phyloP scores from a whole-genome alignment of 2,797 vertebrate species.

The Anguilla marmorata region DNA sequence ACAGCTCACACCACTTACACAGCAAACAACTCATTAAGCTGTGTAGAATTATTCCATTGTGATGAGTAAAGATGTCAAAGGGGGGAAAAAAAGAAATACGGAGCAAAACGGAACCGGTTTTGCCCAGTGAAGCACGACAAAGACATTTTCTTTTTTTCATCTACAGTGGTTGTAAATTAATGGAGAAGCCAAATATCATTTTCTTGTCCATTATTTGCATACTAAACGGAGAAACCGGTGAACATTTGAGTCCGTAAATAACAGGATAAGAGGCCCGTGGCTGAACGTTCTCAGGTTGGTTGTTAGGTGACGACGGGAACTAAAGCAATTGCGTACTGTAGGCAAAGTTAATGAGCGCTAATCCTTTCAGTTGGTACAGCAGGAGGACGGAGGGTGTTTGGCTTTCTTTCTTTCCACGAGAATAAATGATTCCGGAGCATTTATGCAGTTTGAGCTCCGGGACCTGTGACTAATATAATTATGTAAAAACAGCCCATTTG shows the following conservation, averaged over 20 bases:
- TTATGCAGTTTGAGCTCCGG: background rate
- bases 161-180: background rate
- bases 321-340: background rate
- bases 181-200: constrained; percentile 2
- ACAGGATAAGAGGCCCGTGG: background rate
- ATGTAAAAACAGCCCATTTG: background rate
- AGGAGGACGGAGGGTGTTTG: background rate
- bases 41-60: constrained; percentile 57
- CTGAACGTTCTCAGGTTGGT: background rate
- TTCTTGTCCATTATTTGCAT: constrained; percentile 11
- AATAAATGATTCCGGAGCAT: background rate
- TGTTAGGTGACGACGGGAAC: background rate
- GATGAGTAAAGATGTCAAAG: constrained; percentile 56
- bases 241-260: constrained; percentile 17
- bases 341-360: constrained; percentile 5
- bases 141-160: background rate
- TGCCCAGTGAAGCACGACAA: background rate
- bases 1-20: constrained; percentile 56
- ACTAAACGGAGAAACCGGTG: constrained; percentile 13
- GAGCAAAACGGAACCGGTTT: background rate
- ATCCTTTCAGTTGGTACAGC: background rate
- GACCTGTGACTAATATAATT: constrained; percentile 10
- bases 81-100: background rate
- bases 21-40: constrained; percentile 57
- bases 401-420: background rate